Base-by-base conservation (phyloP, 2,797 vertebrate genomes). In the Percopsis omiscomaycus region DNA sequence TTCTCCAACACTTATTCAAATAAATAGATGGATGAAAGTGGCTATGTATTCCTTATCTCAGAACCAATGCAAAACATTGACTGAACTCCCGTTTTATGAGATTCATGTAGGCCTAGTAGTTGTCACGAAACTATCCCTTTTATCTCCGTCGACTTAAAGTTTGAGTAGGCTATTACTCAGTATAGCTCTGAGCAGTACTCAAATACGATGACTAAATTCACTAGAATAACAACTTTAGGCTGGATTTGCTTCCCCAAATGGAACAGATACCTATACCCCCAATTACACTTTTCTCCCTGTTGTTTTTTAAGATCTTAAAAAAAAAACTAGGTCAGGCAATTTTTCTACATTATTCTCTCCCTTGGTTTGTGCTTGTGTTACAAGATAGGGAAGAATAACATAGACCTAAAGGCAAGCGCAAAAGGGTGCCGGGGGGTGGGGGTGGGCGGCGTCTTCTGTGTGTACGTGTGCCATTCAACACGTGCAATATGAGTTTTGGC, bases 401-500 rank as follows among this genome's bases (percentile, higher is more conserved):
- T 2, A 11, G 12, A 28, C 13, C 50, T 30, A 28, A 15, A 28
- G 13, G 61, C 51, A 54, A 48, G 69, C 47, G 55, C 32, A 27
- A 60, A 12, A 52, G 55, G 59, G 27, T 44, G 49, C 6, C 66
- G 53, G n/a, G 44, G 30, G 5, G 8, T 3, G 12, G 2, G 29
- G 12, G 29, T 3, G 12, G 2, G 29, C 3, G 29, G 10, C 13
- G 60, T 8, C 56, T 63, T 51, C 14, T 16, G 1, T 3, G n/a
- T 69, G 61, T 13, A 58, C 59, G 56, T 62, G 22, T 78, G 77
- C 63, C 78, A 80, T 73, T 83, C 69, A 73, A 61, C 69, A 79
- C 66, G 61, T 50, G 66, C 66, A 66, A 61, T 71, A 37, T 75
- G 16, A 80, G 85, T 86, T 86, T 84, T 81, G 69, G 72, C 73